A percentile compares a stretch with the other conserved stretches of the same genome.
phyloP scores from a whole-genome alignment of 2,888 invertebrate species.

The Acrobasis consociella region DNA sequence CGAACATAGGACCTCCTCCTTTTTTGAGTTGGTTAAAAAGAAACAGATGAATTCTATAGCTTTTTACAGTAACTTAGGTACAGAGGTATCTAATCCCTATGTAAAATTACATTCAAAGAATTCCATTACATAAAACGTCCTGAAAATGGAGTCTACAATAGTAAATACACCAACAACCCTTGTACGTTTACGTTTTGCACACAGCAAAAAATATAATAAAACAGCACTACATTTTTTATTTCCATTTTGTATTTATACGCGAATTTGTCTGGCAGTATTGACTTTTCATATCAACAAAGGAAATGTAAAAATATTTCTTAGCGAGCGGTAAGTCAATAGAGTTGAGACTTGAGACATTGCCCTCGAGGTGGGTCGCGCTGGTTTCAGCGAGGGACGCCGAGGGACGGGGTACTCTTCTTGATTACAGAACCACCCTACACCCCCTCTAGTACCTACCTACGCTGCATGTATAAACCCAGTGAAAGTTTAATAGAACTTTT shows the following conservation, averaged over 20 bases:
- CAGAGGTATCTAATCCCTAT: no score
- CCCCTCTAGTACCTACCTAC: slow-evolving; percentile 50
- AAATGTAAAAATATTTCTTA: slow-evolving; percentile 71
- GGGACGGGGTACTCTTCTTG: slow-evolving; percentile 82
- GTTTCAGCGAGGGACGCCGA: slow-evolving; percentile 54
- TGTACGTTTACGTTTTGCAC: background rate
- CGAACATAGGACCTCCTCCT: no score
- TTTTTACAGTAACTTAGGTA: no score
- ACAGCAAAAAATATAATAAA: background rate
- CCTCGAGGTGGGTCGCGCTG: slow-evolving; percentile 63
- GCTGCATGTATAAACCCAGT: slow-evolving; percentile 68
- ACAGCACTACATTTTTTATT: background rate
- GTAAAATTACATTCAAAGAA: no score
- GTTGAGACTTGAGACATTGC: slow-evolving; percentile 78
- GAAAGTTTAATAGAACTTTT: slow-evolving; percentile 54
- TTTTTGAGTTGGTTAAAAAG: no score
- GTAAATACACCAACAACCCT: background rate
- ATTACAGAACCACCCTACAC: slow-evolving; percentile 71
- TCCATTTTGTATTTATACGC: slow-evolving; percentile 23
- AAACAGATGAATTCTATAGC: no score
- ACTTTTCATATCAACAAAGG: slow-evolving; percentile 70
- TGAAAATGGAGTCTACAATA: background rate
- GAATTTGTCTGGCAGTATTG: slow-evolving; percentile 49
- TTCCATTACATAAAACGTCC: no score
- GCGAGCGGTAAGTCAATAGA: slow-evolving; percentile 76